Base-by-base conservation (phyloP, 1,140 invertebrate genomes). In the Zaprionus lachaisei region DNA sequence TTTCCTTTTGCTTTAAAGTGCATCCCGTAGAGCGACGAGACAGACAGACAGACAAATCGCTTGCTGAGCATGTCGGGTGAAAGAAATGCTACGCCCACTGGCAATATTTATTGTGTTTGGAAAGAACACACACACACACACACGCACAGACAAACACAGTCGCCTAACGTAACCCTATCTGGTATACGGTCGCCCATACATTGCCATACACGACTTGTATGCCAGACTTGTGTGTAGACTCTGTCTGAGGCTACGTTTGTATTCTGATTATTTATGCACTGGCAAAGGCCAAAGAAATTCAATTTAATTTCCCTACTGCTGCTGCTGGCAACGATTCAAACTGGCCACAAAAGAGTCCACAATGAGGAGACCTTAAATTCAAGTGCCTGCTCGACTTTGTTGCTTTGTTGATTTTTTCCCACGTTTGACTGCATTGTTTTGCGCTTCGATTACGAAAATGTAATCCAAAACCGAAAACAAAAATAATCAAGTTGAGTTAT, bases 81-180 rank as follows among this genome's bases (percentile, higher is more conserved):
- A 47, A 4, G 41, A 54, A n/a, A 41, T 69, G 37, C 22, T 31
- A 67, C 83, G 83, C 83, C 83, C 83, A 77, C 72, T 86, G 66
- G 68, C 72, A 80, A 67, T 83, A 87, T 87, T 83, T 80, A 86
- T 83, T 87, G 66, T 72, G 54, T 77, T 80, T 84, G 73, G 72
- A 54, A 75, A 58, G 47, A 7, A n/a, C 24, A 56, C 49, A 49
- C 22, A 22, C 44, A 49, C 44, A 20, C 44, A 74, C 17, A 62
- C 69, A 56, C 68, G 51, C 44, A 38, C 22, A 14, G 20, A 20
- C 14, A 14, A 4, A 41, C 28, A 69, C n/a, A 68, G 56, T 57
- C 65, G 77, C 61, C 57, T 87, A 83, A 87, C 84, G 66, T 22
- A 68, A 67, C 58, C 44, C 24, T 22, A 15, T 44, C n/a, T 31